phyloP scores from a whole-genome alignment of 1,140 invertebrate genomes.

The Drosophila fuyamai region DNA sequence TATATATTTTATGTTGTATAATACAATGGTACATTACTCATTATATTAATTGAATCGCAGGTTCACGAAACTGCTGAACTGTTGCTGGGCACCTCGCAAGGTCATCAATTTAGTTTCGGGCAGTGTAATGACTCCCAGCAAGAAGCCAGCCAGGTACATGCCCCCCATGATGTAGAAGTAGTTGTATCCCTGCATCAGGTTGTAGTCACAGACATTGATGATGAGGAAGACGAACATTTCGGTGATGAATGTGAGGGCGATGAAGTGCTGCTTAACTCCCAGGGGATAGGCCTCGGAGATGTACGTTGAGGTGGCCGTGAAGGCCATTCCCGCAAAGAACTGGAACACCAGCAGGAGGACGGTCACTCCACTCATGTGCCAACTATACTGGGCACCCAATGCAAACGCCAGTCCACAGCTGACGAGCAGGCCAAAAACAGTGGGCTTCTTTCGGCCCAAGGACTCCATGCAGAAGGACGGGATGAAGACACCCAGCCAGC shows the following conservation, averaged over 20 bases:
- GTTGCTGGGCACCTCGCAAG: conserved; percentile 56
- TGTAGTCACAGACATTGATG: conserved; percentile 11
- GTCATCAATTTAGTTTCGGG: conserved; percentile 65
- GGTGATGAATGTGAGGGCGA: conserved; percentile 48
- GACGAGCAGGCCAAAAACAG: conserved; percentile 39
- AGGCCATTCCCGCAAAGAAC: conserved; percentile 55
- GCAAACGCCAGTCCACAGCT: conserved; percentile 31
- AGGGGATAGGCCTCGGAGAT: conserved; percentile 61
- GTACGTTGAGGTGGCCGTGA: conserved; percentile 42
- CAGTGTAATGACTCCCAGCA: conserved; percentile 38
- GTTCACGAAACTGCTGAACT: conserved; percentile 48
- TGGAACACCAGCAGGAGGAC: conserved; percentile 25
- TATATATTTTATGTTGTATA: no score
- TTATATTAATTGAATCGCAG: conserved; percentile 12
- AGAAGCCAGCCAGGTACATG: conserved; percentile 42
- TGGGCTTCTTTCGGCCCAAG: conserved; percentile 51
- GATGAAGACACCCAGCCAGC: conserved; percentile 21
- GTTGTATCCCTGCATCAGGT: not conserved
- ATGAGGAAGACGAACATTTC: conserved; percentile 63
- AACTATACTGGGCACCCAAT: conserved; percentile 18
- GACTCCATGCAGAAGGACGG: conserved; percentile 30
- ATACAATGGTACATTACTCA: not conserved
- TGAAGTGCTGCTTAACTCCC: conserved; percentile 60
- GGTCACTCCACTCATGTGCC: not conserved
- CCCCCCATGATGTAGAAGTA: conserved; percentile 54